phyloP scores from a whole-genome alignment of 1,140 invertebrate genomes.

The Sweltsa coloradensis region DNA sequence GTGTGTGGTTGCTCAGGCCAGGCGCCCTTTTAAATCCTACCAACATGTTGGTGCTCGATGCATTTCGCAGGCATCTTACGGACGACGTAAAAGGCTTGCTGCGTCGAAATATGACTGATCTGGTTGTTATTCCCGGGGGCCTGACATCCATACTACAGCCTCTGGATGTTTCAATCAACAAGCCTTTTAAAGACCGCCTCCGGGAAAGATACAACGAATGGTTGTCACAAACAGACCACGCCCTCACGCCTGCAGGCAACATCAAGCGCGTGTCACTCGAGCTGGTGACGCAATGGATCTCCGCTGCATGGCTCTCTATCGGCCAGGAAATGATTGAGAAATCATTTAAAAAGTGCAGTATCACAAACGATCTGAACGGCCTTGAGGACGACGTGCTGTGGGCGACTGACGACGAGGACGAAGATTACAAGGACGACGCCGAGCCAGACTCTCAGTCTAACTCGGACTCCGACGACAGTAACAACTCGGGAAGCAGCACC shows the following conservation, averaged over 20 bases:
- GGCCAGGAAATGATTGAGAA: too few relatives aligned
- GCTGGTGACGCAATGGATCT: too few relatives aligned
- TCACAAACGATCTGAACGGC: too few relatives aligned
- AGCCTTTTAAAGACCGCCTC: slow-evolving; percentile 19
- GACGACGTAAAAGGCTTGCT: slow-evolving; percentile 3
- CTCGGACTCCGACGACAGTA: too few relatives aligned
- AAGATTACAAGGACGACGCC: too few relatives aligned
- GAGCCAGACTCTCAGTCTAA: too few relatives aligned
- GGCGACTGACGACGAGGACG: too few relatives aligned
- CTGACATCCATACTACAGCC: slow-evolving; percentile 22
- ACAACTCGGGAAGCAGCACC: too few relatives aligned
- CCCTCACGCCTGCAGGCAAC: background rate
- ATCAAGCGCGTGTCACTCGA: background rate
- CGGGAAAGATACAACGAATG: background rate
- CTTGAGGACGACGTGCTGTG: too few relatives aligned
- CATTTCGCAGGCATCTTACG: slow-evolving; percentile 13
- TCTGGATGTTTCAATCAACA: slow-evolving; percentile 23
- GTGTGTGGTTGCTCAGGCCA: slow-evolving; percentile 11
- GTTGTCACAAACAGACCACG: background rate
- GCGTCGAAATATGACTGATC: slow-evolving; percentile 4
- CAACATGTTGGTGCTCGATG: slow-evolving; percentile 11
- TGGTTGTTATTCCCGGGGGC: slow-evolving; percentile 18
- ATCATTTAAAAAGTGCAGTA: too few relatives aligned
- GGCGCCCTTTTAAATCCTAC: slow-evolving; percentile 8
- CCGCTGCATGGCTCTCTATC: too few relatives aligned